Base-by-base conservation (phyloP, 35 echinoderm and acorn worm species). In the Apostichopus japonicus region DNA sequence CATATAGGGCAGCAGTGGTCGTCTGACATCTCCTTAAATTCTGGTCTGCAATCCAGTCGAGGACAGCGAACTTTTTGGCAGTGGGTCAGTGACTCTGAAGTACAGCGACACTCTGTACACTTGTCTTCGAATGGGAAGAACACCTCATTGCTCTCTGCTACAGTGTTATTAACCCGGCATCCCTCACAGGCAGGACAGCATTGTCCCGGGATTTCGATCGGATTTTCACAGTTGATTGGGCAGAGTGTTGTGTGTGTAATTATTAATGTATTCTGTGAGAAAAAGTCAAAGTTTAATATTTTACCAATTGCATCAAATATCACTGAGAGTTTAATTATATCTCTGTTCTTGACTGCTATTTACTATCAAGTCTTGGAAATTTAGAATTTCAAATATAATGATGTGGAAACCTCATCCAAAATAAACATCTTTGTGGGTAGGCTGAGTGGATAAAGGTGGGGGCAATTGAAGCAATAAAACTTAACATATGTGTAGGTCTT, bases 161-260 rank as follows among this genome's bases (percentile, higher is more conserved):
- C 55, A 11, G 90, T 91, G 53, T 72, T 72, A 54, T 91, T 91
- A 0, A 91, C 77, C 22, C 14, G 9, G n/a, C 90, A 86, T 14
- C 95, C 92, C 62, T 79, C 25, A 58, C 95, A 96, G 13, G 65
- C 89, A 79, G 95, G 95, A 65, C 95, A 96, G 58, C 95, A 96
- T 70, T 96, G 92, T 11, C 72, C 89, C 6, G 88, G 79, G 6
- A 79, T 72, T 55, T 71, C 65, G n/a, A 91, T 80, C n/a, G 95
- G 80, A 54, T 82, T 92, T 6, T 53, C 16, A 77, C 95, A 96
- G 5, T 88, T 84, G 79, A 56, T 77, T 21, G 78, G 92, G 77
- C 92, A 93, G 14, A 91, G 81, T 17, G 71, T 75, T 14, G 71
- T 75, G 71, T 75, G 71, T 19, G 16, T 23, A 7, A 75, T 75